Percentiles rank a stretch among this genome's conserved stretches.
Evolutionary conservation across 2,797 vertebrate species (phyloP).

Genomic region (Pantherophis alleghaniensis): DNA sequence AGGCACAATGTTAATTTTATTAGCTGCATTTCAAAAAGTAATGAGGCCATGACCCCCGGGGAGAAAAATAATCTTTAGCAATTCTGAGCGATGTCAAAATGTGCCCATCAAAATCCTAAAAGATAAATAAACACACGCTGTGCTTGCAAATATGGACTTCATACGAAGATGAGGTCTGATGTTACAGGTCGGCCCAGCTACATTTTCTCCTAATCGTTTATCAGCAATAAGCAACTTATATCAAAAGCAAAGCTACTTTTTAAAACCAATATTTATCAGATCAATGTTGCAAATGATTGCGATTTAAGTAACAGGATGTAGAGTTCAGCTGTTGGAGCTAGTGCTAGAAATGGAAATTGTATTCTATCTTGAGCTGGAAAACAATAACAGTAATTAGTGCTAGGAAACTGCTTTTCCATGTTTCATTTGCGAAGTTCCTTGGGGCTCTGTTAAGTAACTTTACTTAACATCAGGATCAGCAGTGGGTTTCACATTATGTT

Average conservation of each 20-base stretch:
- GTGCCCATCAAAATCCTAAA: conserved; percentile 2
- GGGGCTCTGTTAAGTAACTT: background rate
- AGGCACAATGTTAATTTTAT: conserved; percentile 18
- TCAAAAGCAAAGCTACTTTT: background rate
- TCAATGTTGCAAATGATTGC: background rate
- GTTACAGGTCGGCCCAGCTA: background rate
- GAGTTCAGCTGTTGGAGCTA: background rate
- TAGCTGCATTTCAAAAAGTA: conserved; percentile 18
- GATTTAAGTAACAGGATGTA: background rate
- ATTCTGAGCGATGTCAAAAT: background rate
- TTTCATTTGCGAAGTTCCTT: background rate
- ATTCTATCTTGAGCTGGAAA: too few species aligned
- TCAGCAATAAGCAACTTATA: background rate
- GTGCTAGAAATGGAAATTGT: background rate
- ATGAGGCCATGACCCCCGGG: background rate
- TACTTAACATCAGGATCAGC: background rate
- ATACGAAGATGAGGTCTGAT: background rate
- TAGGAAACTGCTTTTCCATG: background rate
- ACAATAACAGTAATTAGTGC: background rate
- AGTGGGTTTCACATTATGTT: too few species aligned
- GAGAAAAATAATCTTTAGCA: conserved; percentile 3
- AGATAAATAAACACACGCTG: background rate
- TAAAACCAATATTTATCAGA: background rate
- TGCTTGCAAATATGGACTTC: conserved; percentile 10
- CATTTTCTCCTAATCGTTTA: background rate